Percentiles rank a stretch among this genome's conserved stretches.
Conservation (phyloP, 2,888 invertebrate species). For the Papilio demoleus region DNA sequence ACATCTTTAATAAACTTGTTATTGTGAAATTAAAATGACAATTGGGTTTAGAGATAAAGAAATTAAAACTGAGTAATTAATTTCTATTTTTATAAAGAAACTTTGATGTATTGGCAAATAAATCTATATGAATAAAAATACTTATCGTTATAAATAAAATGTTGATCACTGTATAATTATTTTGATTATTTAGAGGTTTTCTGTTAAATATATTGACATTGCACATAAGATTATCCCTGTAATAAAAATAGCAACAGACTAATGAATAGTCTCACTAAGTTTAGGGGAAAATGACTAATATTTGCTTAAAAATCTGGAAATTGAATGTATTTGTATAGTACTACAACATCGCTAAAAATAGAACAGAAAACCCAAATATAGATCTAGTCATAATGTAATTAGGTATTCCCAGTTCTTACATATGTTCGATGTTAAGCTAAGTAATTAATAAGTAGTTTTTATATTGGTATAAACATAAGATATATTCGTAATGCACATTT, state of each 20-base stretch:
- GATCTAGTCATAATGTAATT: conserved; percentile 39
- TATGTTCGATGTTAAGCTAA: conserved; percentile 10
- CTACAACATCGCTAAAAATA: conserved; percentile 34
- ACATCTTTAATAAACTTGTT: too few species aligned
- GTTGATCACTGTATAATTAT: not conserved
- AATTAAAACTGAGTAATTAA: not conserved
- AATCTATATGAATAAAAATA: too few species aligned
- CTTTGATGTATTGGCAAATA: too few species aligned
- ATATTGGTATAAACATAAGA: not conserved
- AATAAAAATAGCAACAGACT: not conserved
- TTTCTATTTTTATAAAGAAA: too few species aligned
- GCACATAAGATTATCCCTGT: too few species aligned
- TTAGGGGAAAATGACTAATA: not conserved
- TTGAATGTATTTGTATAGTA: conserved; percentile 27
- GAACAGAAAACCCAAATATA: conserved; percentile 28
- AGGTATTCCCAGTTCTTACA: not conserved
- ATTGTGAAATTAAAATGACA: too few species aligned
- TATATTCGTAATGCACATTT: not conserved
- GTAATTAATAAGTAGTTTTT: not conserved
- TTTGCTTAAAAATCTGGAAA: conserved; percentile 21
- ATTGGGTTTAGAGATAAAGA: too few species aligned
- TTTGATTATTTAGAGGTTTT: not conserved
- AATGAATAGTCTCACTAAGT: not conserved
- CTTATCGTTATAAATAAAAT: not conserved
- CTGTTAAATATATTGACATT: not conserved